Percentiles rank a stretch among this genome's conserved stretches.
Conservation (phyloP, 2,113 vertebrate genomes). For the Forbesichthys agassizii region DNA sequence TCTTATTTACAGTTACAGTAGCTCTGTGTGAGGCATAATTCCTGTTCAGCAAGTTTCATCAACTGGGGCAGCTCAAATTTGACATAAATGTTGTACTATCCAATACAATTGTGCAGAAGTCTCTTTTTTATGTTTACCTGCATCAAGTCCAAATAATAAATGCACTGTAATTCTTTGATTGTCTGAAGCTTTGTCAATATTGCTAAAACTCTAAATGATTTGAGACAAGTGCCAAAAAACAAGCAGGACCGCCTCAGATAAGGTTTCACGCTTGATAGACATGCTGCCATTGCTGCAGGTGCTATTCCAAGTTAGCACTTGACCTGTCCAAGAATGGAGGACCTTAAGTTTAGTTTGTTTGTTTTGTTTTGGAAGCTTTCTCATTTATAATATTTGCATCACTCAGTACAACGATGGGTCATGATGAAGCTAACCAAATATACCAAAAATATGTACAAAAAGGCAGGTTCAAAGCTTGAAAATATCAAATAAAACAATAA, state of each 20-base stretch:
- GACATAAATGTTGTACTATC: too few relatives aligned
- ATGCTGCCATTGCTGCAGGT: constrained; percentile 19
- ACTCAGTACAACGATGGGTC: constrained; percentile 24
- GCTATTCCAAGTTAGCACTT: constrained; percentile 36
- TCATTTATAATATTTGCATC: constrained; percentile 37
- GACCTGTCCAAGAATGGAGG: constrained; percentile 5
- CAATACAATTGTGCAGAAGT: too few relatives aligned
- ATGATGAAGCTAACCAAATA: constrained; percentile 22
- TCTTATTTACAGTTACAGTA: constrained; percentile 53
- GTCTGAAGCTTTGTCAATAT: constrained; percentile 66
- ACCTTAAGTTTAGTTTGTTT: constrained; percentile 17
- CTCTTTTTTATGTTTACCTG: too few relatives aligned
- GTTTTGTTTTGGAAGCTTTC: constrained; percentile 1
- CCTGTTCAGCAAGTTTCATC: constrained; percentile 35
- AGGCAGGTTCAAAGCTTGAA: constrained; percentile 56
- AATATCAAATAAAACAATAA: constrained; percentile 43
- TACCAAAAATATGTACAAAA: constrained; percentile 72
- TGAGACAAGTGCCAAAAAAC: constrained; percentile 51
- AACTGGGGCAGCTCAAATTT: constrained; percentile 20
- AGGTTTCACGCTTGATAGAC: constrained; percentile 25
- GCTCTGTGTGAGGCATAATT: constrained; percentile 47
- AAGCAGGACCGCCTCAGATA: constrained; percentile 5
- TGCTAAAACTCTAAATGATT: constrained; percentile 36
- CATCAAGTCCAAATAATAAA: constrained; percentile 5
- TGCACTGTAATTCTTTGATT: constrained; percentile 58